Evolutionary conservation across 1,140 invertebrate genomes (phyloP).

Genomic region (Cataglyphis hispanica): DNA sequence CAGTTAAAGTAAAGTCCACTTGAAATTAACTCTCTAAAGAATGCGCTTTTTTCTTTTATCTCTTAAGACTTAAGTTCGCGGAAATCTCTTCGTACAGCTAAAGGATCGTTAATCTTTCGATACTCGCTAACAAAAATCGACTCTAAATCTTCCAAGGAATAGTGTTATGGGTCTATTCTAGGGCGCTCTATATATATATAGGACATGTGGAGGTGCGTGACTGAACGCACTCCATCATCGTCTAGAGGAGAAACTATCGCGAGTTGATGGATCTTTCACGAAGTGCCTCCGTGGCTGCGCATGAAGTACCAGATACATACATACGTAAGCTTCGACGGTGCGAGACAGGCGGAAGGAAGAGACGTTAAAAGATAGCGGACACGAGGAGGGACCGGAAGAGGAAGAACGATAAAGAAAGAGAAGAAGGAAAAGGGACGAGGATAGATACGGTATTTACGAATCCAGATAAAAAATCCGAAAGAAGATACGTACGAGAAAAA

Average conservation of each 20-base stretch:
- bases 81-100: neutral
- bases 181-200: neutral
- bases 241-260: neutral
- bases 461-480: slow-evolving; percentile 47
- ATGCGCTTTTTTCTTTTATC: neutral
- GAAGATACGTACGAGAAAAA: slow-evolving; percentile 27
- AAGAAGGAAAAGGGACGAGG: neutral
- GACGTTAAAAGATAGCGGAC: slow-evolving; percentile 20
- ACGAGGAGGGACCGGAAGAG: neutral
- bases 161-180: neutral
- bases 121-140: slow-evolving; percentile 16
- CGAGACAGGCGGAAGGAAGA: slow-evolving; percentile 40
- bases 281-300: neutral
- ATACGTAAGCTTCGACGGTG: slow-evolving; percentile 7
- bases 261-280: neutral
- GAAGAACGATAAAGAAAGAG: slow-evolving; percentile 28
- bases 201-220: slow-evolving; percentile 51
- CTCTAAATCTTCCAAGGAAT: neutral
- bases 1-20: neutral
- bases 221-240: slow-evolving; percentile 23
- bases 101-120: neutral
- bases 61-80: neutral
- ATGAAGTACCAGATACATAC: slow-evolving; percentile 3
- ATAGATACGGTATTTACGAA: slow-evolving; percentile 58
- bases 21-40: neutral